Evolutionary conservation across 2,888 invertebrate genomes (phyloP), one percentile per base, ranked within the genome.

Genomic region (Elgonia sp.): DNA sequence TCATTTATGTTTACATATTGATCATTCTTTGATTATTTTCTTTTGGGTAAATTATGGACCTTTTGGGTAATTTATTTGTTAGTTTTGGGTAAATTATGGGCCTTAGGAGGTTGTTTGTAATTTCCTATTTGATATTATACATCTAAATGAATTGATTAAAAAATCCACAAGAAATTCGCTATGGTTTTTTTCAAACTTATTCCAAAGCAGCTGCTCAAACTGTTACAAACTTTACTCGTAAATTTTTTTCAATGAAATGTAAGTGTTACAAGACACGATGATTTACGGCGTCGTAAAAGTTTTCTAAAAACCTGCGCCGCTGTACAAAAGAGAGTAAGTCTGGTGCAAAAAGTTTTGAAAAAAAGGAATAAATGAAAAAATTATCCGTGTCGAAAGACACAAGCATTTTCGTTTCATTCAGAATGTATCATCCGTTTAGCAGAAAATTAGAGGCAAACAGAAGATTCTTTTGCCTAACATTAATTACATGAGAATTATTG

Each of bases 161-260:
- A 65, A 79, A 72, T 81, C 60, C 81, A 65, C 76, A 57, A 76
- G 70, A 67, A 81, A 73, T 83, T 62, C 40, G 46, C 55, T 57
- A 60, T 70, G 80, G 76, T 69, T 76, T 84, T 84, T 87, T 84
- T 84, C 67, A n/a, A 79, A 85, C 82, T 85, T 88, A 72, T 69
- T 60, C 29, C 67, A 83, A 83, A 86, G 81, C 89, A 86, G 89
- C 89, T 86, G 88, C 85, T 88, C 85, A 80, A 88, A 88, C 88
- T 83, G 88, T 77, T 85, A 55, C 81, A 60, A 89, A 89, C 86
- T 89, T 89, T 80, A 76, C 84, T 84, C 89, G 81, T 83, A 83
- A 89, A 86, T 88, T 88, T 88, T 88, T 88, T 88, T 88, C 86
- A 88, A 86, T 88, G 88, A 88, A 88, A 88, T 84, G 88, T 88